phyloP scores from a whole-genome alignment of 2,797 vertebrate genomes.

The Gastrophryne carolinensis region DNA sequence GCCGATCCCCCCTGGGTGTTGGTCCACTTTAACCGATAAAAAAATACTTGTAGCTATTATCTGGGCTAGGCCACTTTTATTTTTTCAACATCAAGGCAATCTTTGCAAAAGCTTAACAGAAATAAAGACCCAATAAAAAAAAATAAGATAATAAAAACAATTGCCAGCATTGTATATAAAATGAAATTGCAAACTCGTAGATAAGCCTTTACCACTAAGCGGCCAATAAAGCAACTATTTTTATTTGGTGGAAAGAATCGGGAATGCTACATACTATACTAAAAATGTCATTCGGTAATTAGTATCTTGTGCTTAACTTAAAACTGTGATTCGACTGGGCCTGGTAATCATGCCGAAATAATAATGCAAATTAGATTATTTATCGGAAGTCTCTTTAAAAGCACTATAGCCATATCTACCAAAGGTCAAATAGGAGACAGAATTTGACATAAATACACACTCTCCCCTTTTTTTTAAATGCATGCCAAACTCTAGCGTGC shows the following conservation, averaged over 20 bases:
- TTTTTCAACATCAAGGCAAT: background rate
- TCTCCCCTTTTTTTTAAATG: constrained; percentile 65
- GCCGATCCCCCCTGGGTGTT: too few species aligned
- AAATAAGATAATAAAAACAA: constrained; percentile 35
- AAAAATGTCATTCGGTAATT: constrained; percentile 30
- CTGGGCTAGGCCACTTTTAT: too few species aligned
- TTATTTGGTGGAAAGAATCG: constrained; percentile 8
- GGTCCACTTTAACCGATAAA: too few species aligned
- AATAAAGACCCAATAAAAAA: background rate
- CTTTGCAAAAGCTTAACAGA: background rate
- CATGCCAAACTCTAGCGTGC: constrained; percentile 65
- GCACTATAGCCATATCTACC: constrained; percentile 45
- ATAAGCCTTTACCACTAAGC: background rate
- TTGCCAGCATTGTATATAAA: constrained; percentile 35
- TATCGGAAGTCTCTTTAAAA: constrained; percentile 50
- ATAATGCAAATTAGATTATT: constrained; percentile 35
- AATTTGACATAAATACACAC: constrained; percentile 68
- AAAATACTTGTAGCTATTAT: too few species aligned
- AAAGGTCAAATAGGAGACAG: constrained; percentile 72
- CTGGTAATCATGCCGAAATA: constrained; percentile 34
- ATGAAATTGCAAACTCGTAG: constrained; percentile 39
- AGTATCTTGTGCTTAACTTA: constrained; percentile 41
- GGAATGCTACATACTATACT: constrained; percentile 13
- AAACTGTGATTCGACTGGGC: constrained; percentile 18
- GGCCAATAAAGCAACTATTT: constrained; percentile 2